These are phyloP conservation scores for Rhinichthys osculus DNA, from an alignment of 2,797 vertebrate genomes.

Conservation along the genomic window DNA sequence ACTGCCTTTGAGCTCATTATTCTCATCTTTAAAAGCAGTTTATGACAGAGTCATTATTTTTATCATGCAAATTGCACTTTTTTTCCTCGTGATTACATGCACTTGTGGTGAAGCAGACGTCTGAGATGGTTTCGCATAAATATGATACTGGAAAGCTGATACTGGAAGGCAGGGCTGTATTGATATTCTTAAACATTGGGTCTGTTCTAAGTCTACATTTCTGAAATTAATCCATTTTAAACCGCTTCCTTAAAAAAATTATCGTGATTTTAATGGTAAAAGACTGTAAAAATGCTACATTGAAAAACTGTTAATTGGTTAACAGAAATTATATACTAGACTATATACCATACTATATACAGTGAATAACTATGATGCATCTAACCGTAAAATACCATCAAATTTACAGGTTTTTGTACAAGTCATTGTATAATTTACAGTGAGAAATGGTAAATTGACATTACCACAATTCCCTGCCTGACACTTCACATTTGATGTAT, in stretches of 20 bases:
- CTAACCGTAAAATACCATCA: no score
- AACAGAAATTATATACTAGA: no score
- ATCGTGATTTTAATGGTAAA: no score
- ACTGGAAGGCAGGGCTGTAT: not conserved
- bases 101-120: not conserved
- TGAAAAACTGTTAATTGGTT: no score
- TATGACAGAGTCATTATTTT: not conserved
- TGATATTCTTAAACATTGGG: not conserved
- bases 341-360: no score
- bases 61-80: not conserved
- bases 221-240: not conserved
- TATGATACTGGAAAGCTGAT: not conserved
- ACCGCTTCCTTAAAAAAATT: fast-evolving
- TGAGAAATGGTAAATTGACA: no score
- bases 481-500: no score
- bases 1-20: not conserved
- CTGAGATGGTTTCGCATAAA: not conserved
- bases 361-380: no score
- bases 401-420: no score
- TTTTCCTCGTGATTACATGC: not conserved
- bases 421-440: no score
- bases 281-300: no score
- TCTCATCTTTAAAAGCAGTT: conserved; percentile 6
- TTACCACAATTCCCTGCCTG: no score
- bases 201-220: not conserved